Conservation (phyloP, 30 jellyfish, hydroid and myxozoan genomes). For the Aurelia coerulea region DNA sequence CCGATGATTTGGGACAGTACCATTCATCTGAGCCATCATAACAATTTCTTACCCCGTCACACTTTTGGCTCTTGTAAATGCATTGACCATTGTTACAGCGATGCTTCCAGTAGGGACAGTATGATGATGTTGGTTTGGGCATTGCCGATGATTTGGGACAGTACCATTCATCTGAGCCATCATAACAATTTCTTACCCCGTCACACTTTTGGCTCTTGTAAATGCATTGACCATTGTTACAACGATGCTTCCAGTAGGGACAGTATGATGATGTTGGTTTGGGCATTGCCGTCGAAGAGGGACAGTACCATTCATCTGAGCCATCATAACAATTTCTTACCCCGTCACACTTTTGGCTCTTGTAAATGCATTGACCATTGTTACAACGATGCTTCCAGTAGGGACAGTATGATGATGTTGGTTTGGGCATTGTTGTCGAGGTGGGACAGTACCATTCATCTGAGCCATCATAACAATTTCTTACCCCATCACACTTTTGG, state of each 20-base stretch:
- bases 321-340: conserved; percentile 8
- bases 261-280: conserved; percentile 43
- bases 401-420: conserved; percentile 30
- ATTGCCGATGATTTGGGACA: background rate
- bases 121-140: conserved; percentile 36
- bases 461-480: conserved; percentile 44
- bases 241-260: conserved; percentile 38
- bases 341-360: conserved; percentile 5
- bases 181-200: conserved; percentile 13
- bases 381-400: conserved; percentile 20
- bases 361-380: conserved; percentile 16
- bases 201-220: background rate
- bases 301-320: conserved; percentile 28
- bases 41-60: conserved; percentile 28
- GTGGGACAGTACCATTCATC: conserved; percentile 25
- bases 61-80: conserved; percentile 5
- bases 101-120: conserved; percentile 39
- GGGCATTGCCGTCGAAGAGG: conserved; percentile 1
- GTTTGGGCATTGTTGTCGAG: background rate
- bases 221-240: conserved; percentile 36
- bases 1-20: conserved; percentile 1
- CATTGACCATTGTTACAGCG: conserved; percentile 24
- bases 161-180: conserved; percentile 22
- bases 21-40: conserved; percentile 38
- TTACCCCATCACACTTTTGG: conserved; percentile 5